Evolutionary conservation across 2,888 invertebrate species (phyloP).

Genomic region (Noctuana brunneofusca): DNA sequence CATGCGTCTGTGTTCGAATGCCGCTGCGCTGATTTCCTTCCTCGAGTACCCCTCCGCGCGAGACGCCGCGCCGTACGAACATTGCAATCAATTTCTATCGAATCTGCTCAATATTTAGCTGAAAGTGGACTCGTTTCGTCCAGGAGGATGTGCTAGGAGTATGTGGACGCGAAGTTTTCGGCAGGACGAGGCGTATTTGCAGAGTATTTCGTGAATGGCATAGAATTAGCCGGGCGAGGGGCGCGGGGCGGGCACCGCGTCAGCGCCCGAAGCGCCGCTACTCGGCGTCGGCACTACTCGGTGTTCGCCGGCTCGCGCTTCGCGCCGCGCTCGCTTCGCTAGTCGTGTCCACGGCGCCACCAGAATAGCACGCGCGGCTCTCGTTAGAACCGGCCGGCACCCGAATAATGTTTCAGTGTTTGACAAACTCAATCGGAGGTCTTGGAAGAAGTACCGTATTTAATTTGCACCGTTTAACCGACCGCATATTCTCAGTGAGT

Average conservation of each 20-base stretch:
- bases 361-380: slow-evolving; percentile 78
- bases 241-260: slow-evolving; percentile 50
- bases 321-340: slow-evolving; percentile 47
- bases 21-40: slow-evolving; percentile 72
- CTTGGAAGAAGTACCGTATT: slow-evolving; percentile 80
- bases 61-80: slow-evolving; percentile 51
- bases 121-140: slow-evolving; percentile 34
- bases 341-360: slow-evolving; percentile 79
- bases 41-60: slow-evolving; percentile 60
- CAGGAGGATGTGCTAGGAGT: slow-evolving; percentile 35
- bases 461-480: slow-evolving; percentile 80
- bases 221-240: slow-evolving; percentile 59
- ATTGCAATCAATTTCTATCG: slow-evolving; percentile 38
- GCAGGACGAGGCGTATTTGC: slow-evolving; percentile 61
- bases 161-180: slow-evolving; percentile 41
- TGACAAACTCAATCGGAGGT: slow-evolving; percentile 82
- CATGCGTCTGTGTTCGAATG: slow-evolving; percentile 57
- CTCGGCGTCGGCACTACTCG: background rate
- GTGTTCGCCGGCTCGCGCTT: slow-evolving; percentile 40
- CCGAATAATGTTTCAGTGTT: slow-evolving; percentile 83
- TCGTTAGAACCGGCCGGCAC: slow-evolving; percentile 77
- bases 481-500: slow-evolving; percentile 82
- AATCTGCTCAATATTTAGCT: slow-evolving; percentile 35
- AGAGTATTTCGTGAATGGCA: slow-evolving; percentile 75
- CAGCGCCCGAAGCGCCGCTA: slow-evolving; percentile 45